Base-by-base conservation (phyloP, 2,888 invertebrate genomes). In the Pandemis corylana region DNA sequence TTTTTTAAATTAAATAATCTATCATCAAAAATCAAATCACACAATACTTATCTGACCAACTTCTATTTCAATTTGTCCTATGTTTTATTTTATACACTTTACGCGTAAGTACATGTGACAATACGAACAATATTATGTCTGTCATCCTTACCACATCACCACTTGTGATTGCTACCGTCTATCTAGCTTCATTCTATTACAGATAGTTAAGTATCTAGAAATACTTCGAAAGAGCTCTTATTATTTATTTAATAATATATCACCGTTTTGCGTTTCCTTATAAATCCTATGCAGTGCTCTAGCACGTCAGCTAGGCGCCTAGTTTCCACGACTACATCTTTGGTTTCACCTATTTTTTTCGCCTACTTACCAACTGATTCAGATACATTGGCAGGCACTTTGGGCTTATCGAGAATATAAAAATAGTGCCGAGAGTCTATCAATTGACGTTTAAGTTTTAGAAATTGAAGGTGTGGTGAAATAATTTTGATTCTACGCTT, bases 371-470 rank as follows among this genome's bases (percentile, higher is more conserved):
- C 61, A 65, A 59, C 56, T 20, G 64, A 62, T 64, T 61, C 62
- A 61, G 64, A 78, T 78, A 84, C 71, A 88, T 88, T 88, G 85
- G 87, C 87, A 92, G 92, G 92, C 92, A 83, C 83, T 79, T 82
- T 78, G 83, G 82, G 61, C 28, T 74, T 80, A 78, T 76, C 69
- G 72, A 76, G 69, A 61, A 59, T 72, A 72, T 28, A 71, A 75
- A 76, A 61, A 70, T 70, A 66, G 74, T 74, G 74, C 74, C 74
- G 61, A 70, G 69, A 61, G 69, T 69, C 49, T 59, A 69, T 68
- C 56, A 71, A 59, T 73, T 72, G 70, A 71, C 71, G 62, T 72
- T 76, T 68, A 77, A 77, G 90, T 90, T 84, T 89, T 85, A 89
- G 89, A 88, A 82, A 80, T 75, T 78, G 81, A 81, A 78, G 70